Evolutionary conservation across 2,797 vertebrate species (phyloP).

Genomic region (Coregonus ussuriensis): DNA sequence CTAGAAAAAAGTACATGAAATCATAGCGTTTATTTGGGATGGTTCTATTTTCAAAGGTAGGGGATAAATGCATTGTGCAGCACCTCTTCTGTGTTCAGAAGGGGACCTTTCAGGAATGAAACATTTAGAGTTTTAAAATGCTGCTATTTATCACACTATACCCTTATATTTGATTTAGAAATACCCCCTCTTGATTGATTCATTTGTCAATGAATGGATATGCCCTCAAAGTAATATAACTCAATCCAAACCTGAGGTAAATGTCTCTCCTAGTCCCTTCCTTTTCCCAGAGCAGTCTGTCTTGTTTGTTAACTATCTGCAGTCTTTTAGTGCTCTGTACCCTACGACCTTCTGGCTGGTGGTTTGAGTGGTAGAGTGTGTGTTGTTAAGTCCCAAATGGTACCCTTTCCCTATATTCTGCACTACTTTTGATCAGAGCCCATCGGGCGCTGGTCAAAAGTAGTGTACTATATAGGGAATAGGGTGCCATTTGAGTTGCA

Average conservation of each 20-base stretch:
- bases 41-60: slow-evolving; percentile 29
- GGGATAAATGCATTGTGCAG: slow-evolving; percentile 38
- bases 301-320: neutral
- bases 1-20: slow-evolving; percentile 35
- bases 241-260: neutral
- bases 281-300: neutral
- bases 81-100: slow-evolving; percentile 29
- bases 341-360: neutral
- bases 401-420: neutral
- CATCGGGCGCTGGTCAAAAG: neutral
- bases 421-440: neutral
- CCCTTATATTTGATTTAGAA: slow-evolving; percentile 56
- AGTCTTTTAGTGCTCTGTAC: neutral
- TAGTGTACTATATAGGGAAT: no score
- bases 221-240: neutral
- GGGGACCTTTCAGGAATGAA: slow-evolving; percentile 72
- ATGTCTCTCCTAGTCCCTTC: slow-evolving; percentile 1
- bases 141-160: slow-evolving; percentile 60
- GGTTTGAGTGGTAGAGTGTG: neutral
- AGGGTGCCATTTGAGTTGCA: neutral
- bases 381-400: neutral
- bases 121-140: slow-evolving; percentile 59
- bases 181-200: slow-evolving; percentile 67
- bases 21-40: slow-evolving; percentile 27
- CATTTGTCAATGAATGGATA: slow-evolving; percentile 53